These are phyloP conservation scores for Xylocampa areola DNA, from an alignment of 2,888 invertebrate species.

Conservation along the genomic window DNA sequence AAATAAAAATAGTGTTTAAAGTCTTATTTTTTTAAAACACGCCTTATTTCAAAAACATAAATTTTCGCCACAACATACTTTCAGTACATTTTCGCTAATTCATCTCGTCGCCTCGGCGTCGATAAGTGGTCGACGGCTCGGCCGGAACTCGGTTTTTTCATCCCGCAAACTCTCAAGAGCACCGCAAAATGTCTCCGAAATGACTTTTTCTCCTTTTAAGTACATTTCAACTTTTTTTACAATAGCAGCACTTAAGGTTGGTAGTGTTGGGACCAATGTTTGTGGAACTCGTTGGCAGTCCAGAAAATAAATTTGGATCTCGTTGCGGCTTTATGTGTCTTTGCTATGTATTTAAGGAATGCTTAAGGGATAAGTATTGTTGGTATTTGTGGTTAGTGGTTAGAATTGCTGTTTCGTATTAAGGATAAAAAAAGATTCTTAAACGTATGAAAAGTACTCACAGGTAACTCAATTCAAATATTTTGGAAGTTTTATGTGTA, in stretches of 20 bases:
- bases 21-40: conserved; percentile 3
- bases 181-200: conserved; percentile 85
- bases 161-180: conserved; percentile 81
- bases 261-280: conserved; percentile 54
- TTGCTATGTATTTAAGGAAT: conserved; percentile 41
- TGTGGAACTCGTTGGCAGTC: conserved; percentile 42
- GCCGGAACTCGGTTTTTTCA: conserved; percentile 84
- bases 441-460: too few species aligned
- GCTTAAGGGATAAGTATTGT: conserved; percentile 46
- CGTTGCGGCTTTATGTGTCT: conserved; percentile 54
- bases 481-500: too few species aligned
- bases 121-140: conserved; percentile 80
- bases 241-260: conserved; percentile 73
- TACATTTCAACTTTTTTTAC: conserved; percentile 81
- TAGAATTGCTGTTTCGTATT: conserved; percentile 18
- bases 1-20: too few species aligned
- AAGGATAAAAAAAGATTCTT: too few species aligned
- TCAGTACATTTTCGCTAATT: conserved; percentile 69
- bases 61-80: conserved; percentile 31
- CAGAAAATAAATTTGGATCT: conserved; percentile 35
- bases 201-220: conserved; percentile 82
- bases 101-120: conserved; percentile 74
- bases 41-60: conserved; percentile 15
- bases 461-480: too few species aligned
- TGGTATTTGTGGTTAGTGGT: conserved; percentile 35